Evolutionary conservation across 2,888 invertebrate species (phyloP).

Genomic region (Caenorhabditis virilis): DNA sequence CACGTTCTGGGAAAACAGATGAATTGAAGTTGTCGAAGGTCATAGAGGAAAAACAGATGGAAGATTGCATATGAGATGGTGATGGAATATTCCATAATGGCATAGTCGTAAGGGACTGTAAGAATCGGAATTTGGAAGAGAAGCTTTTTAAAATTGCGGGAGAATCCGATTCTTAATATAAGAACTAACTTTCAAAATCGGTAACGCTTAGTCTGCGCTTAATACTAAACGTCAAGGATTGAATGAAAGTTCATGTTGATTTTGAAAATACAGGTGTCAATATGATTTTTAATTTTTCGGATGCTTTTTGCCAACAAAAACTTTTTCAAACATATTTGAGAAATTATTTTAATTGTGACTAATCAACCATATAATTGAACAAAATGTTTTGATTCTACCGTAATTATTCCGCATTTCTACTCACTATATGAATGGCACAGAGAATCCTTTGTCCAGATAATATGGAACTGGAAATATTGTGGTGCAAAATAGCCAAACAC

Average conservation of each 20-base stretch:
- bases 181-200: too few relatives aligned
- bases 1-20: slow-evolving; percentile 58
- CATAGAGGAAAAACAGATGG: slow-evolving; percentile 48
- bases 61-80: slow-evolving; percentile 53
- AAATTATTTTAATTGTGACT: too few relatives aligned
- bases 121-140: too few relatives aligned
- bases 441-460: slow-evolving; percentile 32
- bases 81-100: slow-evolving; percentile 60
- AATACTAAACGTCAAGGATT: too few relatives aligned
- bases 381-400: too few relatives aligned
- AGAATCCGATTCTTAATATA: background rate
- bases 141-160: background rate
- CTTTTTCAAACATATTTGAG: background rate
- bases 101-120: slow-evolving; percentile 56
- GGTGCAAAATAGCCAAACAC: slow-evolving; percentile 46
- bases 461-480: slow-evolving; percentile 49
- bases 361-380: too few relatives aligned
- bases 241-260: too few relatives aligned
- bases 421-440: slow-evolving; percentile 49
- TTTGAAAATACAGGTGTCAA: background rate
- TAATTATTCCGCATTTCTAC: too few relatives aligned
- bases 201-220: too few relatives aligned
- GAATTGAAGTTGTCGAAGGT: slow-evolving; percentile 53
- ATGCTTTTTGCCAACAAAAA: background rate
- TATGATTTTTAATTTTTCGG: background rate